These are phyloP conservation scores for Corapipo altera DNA, from an alignment of 2,113 vertebrate species.

Conservation along the genomic window DNA sequence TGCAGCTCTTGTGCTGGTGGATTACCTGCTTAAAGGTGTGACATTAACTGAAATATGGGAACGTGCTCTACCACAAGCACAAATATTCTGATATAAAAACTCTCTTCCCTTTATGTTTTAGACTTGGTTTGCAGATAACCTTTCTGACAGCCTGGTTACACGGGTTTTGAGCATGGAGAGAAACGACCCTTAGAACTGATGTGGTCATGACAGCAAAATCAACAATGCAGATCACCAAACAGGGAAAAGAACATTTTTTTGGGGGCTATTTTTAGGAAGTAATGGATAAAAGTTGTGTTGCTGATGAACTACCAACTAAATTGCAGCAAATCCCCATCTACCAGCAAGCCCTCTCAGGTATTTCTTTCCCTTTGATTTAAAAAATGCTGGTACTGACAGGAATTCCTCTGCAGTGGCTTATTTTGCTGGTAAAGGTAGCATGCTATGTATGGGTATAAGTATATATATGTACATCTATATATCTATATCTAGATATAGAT, in stretches of 20 bases:
- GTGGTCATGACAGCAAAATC: background rate
- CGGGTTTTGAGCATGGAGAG: background rate
- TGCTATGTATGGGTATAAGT: rapidly evolving
- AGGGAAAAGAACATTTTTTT: background rate
- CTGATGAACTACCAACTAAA: background rate
- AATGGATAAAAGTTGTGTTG: background rate
- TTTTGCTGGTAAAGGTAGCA: background rate
- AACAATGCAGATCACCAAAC: background rate
- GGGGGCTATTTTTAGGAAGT: background rate
- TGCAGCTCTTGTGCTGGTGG: background rate
- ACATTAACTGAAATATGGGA: background rate
- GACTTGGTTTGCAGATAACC: background rate
- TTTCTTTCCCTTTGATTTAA: background rate
- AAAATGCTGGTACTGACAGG: background rate
- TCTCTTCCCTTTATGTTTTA: background rate
- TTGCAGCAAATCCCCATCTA: background rate
- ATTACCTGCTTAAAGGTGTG: background rate
- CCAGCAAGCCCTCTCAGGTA: background rate
- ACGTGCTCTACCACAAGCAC: background rate
- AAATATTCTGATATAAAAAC: background rate
- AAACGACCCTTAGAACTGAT: background rate
- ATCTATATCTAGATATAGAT: no score
- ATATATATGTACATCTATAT: no score
- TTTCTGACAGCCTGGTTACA: background rate
- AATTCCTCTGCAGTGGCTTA: background rate